Evolutionary conservation across 2,797 vertebrate species (phyloP), one percentile per base, ranked within the genome.

Genomic region (Sebastes baramenuke): DNA sequence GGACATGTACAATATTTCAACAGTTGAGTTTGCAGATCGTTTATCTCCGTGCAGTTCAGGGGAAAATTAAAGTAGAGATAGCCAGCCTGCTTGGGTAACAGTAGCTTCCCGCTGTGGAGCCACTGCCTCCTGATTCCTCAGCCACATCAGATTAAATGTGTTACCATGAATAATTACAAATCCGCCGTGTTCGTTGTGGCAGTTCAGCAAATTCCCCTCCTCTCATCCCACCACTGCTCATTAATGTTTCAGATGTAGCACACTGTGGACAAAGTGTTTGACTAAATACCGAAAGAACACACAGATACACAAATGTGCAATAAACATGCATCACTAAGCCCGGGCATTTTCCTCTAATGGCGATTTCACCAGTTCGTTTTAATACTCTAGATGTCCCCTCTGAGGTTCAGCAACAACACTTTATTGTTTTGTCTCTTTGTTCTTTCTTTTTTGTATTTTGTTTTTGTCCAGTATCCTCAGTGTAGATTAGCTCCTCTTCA

Each of bases 91-190:
- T 38, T 27, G 58, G 27, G 54, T 78, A 69, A 79, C 67, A 36
- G 66, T 38, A 78, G 75, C 65, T 25, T 75, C 60, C 42, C 11
- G 11, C 13, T 2, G 67, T 52, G 72, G 30, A 81, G 67, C 56
- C 67, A 2, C 73, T 72, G 60, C 38, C 60, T 78, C 86, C 76
- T 3, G 71, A 55, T 86, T 84, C 81, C 72, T 83, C 77, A 58
- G 49, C 82, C 80, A 34, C 88, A 85, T 88, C 88, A 74, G 82
- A 88, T 90, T 88, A 86, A 91, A 87, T 69, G 59, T 90, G 88
- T 92, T 79, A 78, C 79, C 72, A 76, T 92, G 74, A 90, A 91
- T 92, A 90, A 88, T 92, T 92, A 88, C 91, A 90, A 87, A 89
- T 92, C 72, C 85, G 34, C 79, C 24, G 56, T 75, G 77, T 79